Evolutionary conservation across 2,888 invertebrate genomes (phyloP), one percentile per base, ranked within the genome.

Genomic region (Tachina grossa): DNA sequence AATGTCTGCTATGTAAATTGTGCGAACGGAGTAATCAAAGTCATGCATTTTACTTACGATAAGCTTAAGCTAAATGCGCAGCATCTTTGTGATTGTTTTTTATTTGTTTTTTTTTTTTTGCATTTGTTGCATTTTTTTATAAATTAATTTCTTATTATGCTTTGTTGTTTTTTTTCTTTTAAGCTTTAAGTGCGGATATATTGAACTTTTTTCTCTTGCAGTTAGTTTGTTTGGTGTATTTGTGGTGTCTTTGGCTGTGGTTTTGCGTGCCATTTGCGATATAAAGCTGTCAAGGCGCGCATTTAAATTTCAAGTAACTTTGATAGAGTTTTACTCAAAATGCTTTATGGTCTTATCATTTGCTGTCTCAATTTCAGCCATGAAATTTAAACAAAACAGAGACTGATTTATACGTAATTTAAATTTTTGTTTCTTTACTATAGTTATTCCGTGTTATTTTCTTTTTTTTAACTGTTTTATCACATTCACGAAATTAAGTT

Each of bases 201-300:
- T 55, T 39, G 43, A 63, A 47, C 11, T 49, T 68, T 82, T 19
- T 11, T 16, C 0, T 5, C 31, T 31, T 31, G 6, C 0, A 6
- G 31, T 55, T 14, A 51, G 53, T 47, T 61, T 19, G 41, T 45
- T 49, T 47, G 13, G 47, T 53, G 45, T 47, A 9, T 45, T 8
- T 11, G 10, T 47, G 16, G 51, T 39, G 43, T 75, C 57, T 51
- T 68, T 66, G 76, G 72, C 74, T 75, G 43, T 66, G 78, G 59
- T 82, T 71, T 80, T 86, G 87, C 87, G 87, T 87, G 87, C 82
- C 66, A 79, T 83, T 57, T 53, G 57, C 85, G 87, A 87, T 87
- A 87, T 81, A 71, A 79, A 87, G 84, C 87, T 85, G 87, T 85
- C 85, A 87, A 83, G 80, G 87, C 82, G 85, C 87, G 83, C 83